phyloP scores from a whole-genome alignment of 1,140 invertebrate genomes.

The Paracyclopina nana region DNA sequence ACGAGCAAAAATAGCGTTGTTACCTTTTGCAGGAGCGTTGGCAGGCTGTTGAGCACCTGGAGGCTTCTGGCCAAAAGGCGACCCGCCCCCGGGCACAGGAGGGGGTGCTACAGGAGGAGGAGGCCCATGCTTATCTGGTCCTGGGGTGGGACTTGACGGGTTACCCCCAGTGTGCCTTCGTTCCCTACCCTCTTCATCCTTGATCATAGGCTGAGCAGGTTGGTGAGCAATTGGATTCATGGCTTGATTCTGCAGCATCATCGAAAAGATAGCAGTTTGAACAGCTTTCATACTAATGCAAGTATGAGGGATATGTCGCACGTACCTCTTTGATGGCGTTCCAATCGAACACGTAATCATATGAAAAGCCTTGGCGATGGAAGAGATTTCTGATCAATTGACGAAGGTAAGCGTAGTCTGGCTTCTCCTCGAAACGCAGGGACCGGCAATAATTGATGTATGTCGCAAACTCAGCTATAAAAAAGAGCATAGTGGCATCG shows the following conservation, averaged over 20 bases:
- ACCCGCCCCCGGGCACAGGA: too few relatives aligned
- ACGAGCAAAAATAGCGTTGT: too few relatives aligned
- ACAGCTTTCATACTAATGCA: not conserved
- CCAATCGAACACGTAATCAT: constrained; percentile 43
- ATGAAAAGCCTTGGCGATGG: constrained; percentile 36
- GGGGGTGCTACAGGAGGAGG: too few relatives aligned
- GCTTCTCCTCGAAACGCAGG: constrained; percentile 38
- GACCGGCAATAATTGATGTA: constrained; percentile 40
- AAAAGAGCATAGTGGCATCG: too few relatives aligned
- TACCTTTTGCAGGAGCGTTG: too few relatives aligned
- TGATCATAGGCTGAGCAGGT: not conserved
- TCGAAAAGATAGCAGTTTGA: not conserved
- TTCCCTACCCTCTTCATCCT: not conserved
- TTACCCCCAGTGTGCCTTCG: not conserved
- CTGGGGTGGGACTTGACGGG: too few relatives aligned
- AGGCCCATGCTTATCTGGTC: too few relatives aligned
- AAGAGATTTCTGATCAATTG: constrained; percentile 38
- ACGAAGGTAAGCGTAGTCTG: constrained; percentile 37
- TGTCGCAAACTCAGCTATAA: constrained; percentile 34
- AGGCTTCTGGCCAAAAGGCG: too few relatives aligned
- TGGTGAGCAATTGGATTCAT: too few relatives aligned
- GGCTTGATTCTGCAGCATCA: too few relatives aligned
- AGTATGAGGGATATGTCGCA: constrained; percentile 11
- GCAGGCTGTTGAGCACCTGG: too few relatives aligned
- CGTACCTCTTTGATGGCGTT: constrained; percentile 32